Evolutionary conservation across 2,797 vertebrate species (phyloP).

Genomic region (Galaxias olidus): DNA sequence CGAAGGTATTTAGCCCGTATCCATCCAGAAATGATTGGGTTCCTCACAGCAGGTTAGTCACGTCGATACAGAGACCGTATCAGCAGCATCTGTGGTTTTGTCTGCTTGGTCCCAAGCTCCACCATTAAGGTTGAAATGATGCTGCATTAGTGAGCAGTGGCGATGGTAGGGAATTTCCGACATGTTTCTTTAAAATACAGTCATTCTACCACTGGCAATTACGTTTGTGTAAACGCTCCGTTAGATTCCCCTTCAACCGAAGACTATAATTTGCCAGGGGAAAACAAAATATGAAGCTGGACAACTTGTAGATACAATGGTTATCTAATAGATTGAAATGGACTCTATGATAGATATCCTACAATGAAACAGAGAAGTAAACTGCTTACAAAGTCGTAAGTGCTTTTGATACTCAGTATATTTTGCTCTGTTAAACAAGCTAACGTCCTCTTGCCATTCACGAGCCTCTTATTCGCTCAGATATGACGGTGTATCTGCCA

Average conservation of each 20-base stretch:
- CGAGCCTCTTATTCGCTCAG: not conserved
- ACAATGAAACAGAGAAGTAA: not conserved
- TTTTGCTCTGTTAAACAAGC: not conserved
- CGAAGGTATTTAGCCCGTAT: too few species aligned
- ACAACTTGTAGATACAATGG: not conserved
- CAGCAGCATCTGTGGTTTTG: constrained; percentile 54
- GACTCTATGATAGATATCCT: not conserved
- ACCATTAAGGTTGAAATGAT: constrained; percentile 46
- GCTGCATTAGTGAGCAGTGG: constrained; percentile 38
- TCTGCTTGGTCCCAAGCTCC: constrained; percentile 48
- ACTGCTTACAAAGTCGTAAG: constrained; percentile 8
- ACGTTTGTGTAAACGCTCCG: too few species aligned
- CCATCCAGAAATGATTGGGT: constrained; percentile 21
- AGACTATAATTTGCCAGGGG: too few species aligned
- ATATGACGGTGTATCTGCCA: not conserved
- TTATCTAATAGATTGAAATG: not conserved
- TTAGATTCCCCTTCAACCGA: too few species aligned
- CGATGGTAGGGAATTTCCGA: constrained; percentile 43
- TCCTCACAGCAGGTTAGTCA: constrained; percentile 29
- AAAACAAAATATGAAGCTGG: too few species aligned
- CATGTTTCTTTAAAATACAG: constrained; percentile 21
- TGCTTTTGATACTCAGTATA: not conserved
- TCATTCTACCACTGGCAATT: constrained; percentile 29
- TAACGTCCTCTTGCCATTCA: not conserved
- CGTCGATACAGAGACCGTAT: constrained; percentile 46